Evolutionary conservation across 2,888 invertebrate species (phyloP), one percentile per base, ranked within the genome.

Genomic region (Dryomyza anilis): DNA sequence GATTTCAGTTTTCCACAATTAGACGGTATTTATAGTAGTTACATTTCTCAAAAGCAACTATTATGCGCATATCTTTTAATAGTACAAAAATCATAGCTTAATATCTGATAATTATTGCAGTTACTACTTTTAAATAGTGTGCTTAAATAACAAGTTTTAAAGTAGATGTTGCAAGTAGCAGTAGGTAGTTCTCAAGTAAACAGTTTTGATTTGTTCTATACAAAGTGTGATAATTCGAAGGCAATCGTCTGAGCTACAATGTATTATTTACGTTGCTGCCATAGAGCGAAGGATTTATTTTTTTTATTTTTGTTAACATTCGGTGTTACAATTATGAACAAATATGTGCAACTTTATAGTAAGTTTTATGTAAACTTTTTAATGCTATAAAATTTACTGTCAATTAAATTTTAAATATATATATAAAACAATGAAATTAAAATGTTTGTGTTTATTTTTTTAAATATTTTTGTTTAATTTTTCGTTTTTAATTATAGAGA

Each of bases 401-500:
- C n/a, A n/a, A n/a, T n/a, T n/a, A n/a, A n/a, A n/a, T 33, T 33
- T 8, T 33, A 33, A 8, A 43, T 43, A 43, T 43, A 43, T 43
- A 43, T 43, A 43, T 16, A 43, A 14, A 43, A 16, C 14, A 16
- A 43, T 43, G 14, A 8, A 12, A 8, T 7, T 33, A 8, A 33
- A 8, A 33, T 33, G 16, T 23, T 23, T 50, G 25, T 21, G 19
- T 21, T 19, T 48, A 21, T 19, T 48, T 14, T 14, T 6, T 23
- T 12, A 10, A 50, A 50, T 50, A 50, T 14, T 50, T n/a, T n/a
- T n/a, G 16, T 30, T n/a, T 30, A 19, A 29, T 53, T n/a, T n/a
- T n/a, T n/a, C n/a, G n/a, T n/a, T n/a, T 46, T 58, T 23, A 57
- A 43, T 39, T 43, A 46, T 30, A 19, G 45, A 58, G 58, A 58